Evolutionary conservation across 1,140 invertebrate species (phyloP).

Genomic region (Dendroctonus valens): DNA sequence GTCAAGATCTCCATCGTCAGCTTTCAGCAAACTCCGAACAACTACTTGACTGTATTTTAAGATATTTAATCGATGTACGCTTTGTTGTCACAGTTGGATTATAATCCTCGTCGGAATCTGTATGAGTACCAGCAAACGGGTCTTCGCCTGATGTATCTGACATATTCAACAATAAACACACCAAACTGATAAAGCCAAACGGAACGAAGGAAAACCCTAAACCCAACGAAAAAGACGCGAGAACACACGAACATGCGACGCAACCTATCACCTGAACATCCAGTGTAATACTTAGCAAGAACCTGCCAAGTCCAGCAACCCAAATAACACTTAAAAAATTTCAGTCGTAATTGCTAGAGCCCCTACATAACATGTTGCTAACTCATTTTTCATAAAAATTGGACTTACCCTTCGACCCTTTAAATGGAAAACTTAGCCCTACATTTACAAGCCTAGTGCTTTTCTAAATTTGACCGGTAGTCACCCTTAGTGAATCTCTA

Average conservation of each 20-base stretch:
- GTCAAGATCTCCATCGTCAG: neutral
- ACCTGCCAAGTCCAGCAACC: constrained; percentile 1
- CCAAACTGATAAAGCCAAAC: neutral
- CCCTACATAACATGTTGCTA: too few species aligned
- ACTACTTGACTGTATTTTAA: too few species aligned
- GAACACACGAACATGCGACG: neutral
- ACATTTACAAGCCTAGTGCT: too few species aligned
- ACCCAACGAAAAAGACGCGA: constrained; percentile 1
- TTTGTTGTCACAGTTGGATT: neutral
- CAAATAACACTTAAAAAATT: too few species aligned
- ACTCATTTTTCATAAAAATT: too few species aligned
- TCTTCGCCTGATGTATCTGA: constrained; percentile 4
- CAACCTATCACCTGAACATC: neutral
- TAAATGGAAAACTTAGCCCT: too few species aligned
- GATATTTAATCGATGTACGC: too few species aligned
- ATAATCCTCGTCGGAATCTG: constrained; percentile 7
- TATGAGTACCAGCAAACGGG: constrained; percentile 3
- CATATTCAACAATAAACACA: neutral
- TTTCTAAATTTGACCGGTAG: too few species aligned
- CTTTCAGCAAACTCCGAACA: too few species aligned
- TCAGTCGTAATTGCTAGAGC: too few species aligned
- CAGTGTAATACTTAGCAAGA: neutral
- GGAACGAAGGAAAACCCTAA: neutral
- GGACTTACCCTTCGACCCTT: too few species aligned
- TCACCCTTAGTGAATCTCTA: too few species aligned